These are phyloP conservation scores for Melanophora roralis DNA, from an alignment of 2,888 invertebrate genomes.

Conservation along the genomic window DNA sequence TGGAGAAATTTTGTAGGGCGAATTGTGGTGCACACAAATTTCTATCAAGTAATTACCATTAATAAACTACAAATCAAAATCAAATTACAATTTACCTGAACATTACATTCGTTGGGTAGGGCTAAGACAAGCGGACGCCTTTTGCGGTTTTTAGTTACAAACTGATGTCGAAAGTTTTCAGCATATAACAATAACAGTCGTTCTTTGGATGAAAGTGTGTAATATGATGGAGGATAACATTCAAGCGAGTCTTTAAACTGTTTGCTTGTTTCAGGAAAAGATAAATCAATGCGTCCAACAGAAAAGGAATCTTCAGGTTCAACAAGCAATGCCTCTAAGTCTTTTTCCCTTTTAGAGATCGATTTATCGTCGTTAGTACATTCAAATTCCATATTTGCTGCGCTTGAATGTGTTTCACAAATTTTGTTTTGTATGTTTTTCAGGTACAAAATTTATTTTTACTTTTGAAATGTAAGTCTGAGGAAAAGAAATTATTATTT, in stretches of 20 bases:
- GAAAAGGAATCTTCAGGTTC: conserved; percentile 63
- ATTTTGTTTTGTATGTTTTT: conserved; percentile 67
- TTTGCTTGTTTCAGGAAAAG: conserved; percentile 72
- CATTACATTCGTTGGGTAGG: conserved; percentile 86
- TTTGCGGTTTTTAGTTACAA: conserved; percentile 79
- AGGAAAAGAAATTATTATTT: too few relatives aligned
- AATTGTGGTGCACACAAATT: conserved; percentile 92
- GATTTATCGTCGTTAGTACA: conserved; percentile 4
- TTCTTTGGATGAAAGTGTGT: conserved; percentile 83
- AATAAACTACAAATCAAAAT: too few relatives aligned
- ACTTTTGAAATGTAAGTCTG: too few relatives aligned
- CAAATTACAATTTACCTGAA: conserved; percentile 84
- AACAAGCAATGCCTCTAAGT: conserved; percentile 59
- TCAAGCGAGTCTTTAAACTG: conserved; percentile 78
- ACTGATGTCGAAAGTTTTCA: conserved; percentile 88
- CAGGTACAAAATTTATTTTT: conserved; percentile 59
- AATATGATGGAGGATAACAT: conserved; percentile 83
- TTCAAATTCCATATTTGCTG: not conserved
- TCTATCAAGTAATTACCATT: conserved; percentile 79
- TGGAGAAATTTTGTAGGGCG: conserved; percentile 86
- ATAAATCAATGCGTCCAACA: conserved; percentile 73
- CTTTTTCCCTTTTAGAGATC: conserved; percentile 56
- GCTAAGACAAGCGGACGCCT: conserved; percentile 84
- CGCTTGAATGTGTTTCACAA: conserved; percentile 58
- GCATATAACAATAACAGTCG: conserved; percentile 84